phyloP scores from a whole-genome alignment of 92 coral and sea anemone genomes.

The Paragorgia papillata region DNA sequence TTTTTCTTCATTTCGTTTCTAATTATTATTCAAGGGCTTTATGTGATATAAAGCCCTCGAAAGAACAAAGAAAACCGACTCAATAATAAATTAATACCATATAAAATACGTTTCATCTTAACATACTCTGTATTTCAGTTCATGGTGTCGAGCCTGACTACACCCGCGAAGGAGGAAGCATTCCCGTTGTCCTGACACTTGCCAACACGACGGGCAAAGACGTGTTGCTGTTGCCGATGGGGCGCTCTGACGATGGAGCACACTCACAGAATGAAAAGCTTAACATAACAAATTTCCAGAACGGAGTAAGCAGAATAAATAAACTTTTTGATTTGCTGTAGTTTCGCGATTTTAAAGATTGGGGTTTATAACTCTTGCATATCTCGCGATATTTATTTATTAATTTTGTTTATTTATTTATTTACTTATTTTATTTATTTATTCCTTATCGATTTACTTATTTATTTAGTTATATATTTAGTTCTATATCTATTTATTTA shows the following conservation, averaged over 20 bases:
- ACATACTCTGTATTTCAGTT: too few relatives aligned
- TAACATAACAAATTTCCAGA: slow-evolving; percentile 76
- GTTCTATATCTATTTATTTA: not conserved
- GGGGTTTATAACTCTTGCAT: too few relatives aligned
- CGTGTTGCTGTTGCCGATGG: slow-evolving; percentile 84
- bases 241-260: slow-evolving; percentile 97
- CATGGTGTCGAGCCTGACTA: slow-evolving; percentile 84
- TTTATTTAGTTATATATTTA: not conserved
- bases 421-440: too few relatives aligned
- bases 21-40: too few relatives aligned
- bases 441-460: too few relatives aligned
- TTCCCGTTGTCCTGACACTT: slow-evolving; percentile 87
- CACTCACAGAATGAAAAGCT: slow-evolving; percentile 99
- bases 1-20: too few relatives aligned
- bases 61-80: too few relatives aligned
- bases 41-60: too few relatives aligned
- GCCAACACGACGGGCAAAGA: slow-evolving; percentile 90
- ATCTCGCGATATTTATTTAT: too few relatives aligned
- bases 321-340: not conserved
- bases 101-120: too few relatives aligned
- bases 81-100: too few relatives aligned
- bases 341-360: not conserved
- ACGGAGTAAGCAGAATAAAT: slow-evolving; percentile 74
- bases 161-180: slow-evolving; percentile 99
- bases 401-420: too few relatives aligned